Base-by-base conservation (phyloP, 2,113 vertebrate genomes). In the Rhizomys pruinosus region DNA sequence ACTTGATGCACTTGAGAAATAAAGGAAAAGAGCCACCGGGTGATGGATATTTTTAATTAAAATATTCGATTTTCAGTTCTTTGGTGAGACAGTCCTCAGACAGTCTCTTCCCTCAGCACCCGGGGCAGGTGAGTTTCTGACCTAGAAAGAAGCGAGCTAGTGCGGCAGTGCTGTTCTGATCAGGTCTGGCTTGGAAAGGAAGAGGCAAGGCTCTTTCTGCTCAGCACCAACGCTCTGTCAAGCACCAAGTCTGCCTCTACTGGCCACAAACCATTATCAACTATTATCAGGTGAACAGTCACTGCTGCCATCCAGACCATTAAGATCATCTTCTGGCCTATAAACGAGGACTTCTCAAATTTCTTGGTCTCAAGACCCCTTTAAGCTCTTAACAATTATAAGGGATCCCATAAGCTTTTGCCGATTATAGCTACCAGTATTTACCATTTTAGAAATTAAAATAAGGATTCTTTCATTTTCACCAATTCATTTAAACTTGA, bases 11-110 rank as follows among this genome's bases (percentile, higher is more conserved):
- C 82, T 74, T 34, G 71, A 92, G 93, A 90, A 79, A 37, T 4
- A 1, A 63, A 20, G 63, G 42, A 63, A 69, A 87, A 71, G 34
- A 79, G 71, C 85, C 32, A 6, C 1, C 1, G 0, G 29, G 23
- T 59, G 90, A 93, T 39, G 93, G n/a, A 59, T 77, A 79, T 34
- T 79, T 96, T 96, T 89, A 95, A 96, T 87, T 93, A 61, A 87
- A 94, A 80, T 1, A 4, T 59, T 52, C n/a, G 29, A 0, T 84
- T 91, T 92, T 87, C 92, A 94, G 16, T 17, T 71, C 25, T 39
- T 66, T 52, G 32, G 17, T 29, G 25, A 22, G 77, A 22, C 57
- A 13, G 39, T 61, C 77, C 64, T 19, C 84, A 16, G 20, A 66
- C 76, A 9, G 74, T 73, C 57, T 37, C 74, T 63, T 73, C 27